Conservation (phyloP, 2,113 vertebrate genomes). For the Suricata suricatta region DNA sequence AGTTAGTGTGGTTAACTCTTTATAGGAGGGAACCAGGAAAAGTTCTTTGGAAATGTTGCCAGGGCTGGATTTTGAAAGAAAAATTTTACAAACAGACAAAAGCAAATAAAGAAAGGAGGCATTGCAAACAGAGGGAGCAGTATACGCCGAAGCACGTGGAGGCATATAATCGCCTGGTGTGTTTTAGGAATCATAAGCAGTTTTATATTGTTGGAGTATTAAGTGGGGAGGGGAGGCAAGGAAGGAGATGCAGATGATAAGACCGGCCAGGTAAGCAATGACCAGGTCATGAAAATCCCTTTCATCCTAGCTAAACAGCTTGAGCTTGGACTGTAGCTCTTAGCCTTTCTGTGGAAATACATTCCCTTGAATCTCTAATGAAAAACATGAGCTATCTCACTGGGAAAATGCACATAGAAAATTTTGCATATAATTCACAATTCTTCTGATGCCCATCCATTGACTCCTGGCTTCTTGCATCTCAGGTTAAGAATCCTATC, state of each 20-base stretch:
- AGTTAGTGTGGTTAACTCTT: background rate
- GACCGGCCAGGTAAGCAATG: background rate
- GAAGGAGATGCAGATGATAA: background rate
- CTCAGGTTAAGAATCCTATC: background rate
- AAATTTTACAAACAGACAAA: slow-evolving; percentile 4
- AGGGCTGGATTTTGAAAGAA: background rate
- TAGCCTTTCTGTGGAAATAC: slow-evolving; percentile 14
- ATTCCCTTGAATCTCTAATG: background rate
- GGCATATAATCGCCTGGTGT: background rate
- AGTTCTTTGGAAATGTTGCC: background rate
- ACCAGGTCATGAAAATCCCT: background rate
- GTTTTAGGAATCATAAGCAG: background rate
- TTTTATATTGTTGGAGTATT: background rate
- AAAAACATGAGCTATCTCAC: background rate
- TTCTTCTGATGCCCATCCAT: background rate
- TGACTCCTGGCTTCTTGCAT: background rate
- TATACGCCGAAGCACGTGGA: background rate
- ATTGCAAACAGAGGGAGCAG: background rate
- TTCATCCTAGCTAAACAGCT: background rate
- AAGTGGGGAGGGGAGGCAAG: background rate
- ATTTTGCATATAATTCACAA: background rate
- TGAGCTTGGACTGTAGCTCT: background rate
- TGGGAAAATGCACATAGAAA: background rate
- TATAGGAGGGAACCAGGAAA: background rate
- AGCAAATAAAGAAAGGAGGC: background rate